Evolutionary conservation across 2,797 vertebrate species (phyloP), one percentile per base, ranked within the genome.

Genomic region (Rhadinocentrus ornatus): DNA sequence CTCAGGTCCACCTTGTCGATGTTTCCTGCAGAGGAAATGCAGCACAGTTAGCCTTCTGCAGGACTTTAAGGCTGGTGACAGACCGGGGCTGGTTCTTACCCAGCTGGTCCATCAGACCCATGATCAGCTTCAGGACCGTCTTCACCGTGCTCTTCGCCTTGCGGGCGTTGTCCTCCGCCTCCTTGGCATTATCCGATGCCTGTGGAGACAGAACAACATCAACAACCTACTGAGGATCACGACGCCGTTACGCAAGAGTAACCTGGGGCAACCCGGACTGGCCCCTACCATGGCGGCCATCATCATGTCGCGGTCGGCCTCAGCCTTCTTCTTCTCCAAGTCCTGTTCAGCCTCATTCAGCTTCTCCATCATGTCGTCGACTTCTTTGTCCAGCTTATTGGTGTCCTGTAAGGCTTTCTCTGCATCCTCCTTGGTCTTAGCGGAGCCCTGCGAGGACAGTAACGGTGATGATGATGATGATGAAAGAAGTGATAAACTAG

Each of bases 1-100:
- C 95, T 95, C 74, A 97, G 92, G 85, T 99, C 98, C 82, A 99
- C 97, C 0, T 96, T 96, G 77, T 98, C 97, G 59, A 99, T 96
- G 74, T 97, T 96, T 70, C 96, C 98, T 99, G 90, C 1, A 22
- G 26, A 8, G 16, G 1, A 58, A 18, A 63, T 11, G 46, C 2
- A 11, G 2, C 2, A 0, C 9, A 2, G 53, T n/a, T 27, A 50
- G 4, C 8, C 53, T 6, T 2, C 37, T 2, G 44, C 6, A 9
- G 44, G 18, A 20, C 41, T 39, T 39, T 39, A 3, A 10, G 37
- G 37, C 37, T 1, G 13, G 37, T 39, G 3, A 8, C 9, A 39
- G 62, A 27, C 9, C 22, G 2, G 64, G 13, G 29, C 4, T 5
- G n/a, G 48, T 18, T 71, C 89, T 90, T 90, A 98, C 98, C 97